A percentile compares a stretch with the other conserved stretches of the same genome.
phyloP scores from a whole-genome alignment of 2,797 vertebrate species.

The Steatocranus sp. region DNA sequence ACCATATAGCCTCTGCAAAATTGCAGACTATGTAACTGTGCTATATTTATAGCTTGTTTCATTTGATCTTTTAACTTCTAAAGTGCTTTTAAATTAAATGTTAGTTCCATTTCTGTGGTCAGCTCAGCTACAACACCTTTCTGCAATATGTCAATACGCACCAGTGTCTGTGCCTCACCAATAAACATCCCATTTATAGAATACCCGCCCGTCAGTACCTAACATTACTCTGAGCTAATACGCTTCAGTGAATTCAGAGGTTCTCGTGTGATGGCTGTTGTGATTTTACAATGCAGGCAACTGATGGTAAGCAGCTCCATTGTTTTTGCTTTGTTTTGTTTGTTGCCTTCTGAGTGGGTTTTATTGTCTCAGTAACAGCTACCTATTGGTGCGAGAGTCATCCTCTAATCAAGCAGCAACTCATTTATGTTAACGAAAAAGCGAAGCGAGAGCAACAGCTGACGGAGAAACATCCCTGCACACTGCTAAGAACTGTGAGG shows the following conservation, averaged over 20 bases:
- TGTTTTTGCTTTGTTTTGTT: slow-evolving; percentile 10
- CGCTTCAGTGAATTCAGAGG: not conserved
- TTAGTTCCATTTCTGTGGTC: not conserved
- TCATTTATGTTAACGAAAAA: not conserved
- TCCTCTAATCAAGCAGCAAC: not conserved
- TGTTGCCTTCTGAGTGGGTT: slow-evolving; percentile 16
- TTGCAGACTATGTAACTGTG: fast-evolving
- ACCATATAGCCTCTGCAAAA: not conserved
- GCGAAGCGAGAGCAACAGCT: not conserved
- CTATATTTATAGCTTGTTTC: not conserved
- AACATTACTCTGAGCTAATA: not conserved
- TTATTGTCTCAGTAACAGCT: slow-evolving; percentile 27
- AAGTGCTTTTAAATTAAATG: not conserved
- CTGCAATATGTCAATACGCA: not conserved
- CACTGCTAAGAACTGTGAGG: not conserved
- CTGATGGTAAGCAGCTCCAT: slow-evolving; percentile 23
- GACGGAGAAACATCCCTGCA: not conserved
- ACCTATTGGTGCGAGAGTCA: slow-evolving; percentile 14
- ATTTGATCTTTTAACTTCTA: not conserved
- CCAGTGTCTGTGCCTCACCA: not conserved
- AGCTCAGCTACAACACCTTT: not conserved
- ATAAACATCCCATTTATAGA: not conserved
- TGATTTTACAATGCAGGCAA: not conserved
- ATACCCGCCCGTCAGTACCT: not conserved
- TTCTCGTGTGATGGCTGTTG: not conserved